These are phyloP conservation scores for Ondatra zibethicus DNA, from an alignment of 2,113 vertebrate genomes.

Conservation along the genomic window DNA sequence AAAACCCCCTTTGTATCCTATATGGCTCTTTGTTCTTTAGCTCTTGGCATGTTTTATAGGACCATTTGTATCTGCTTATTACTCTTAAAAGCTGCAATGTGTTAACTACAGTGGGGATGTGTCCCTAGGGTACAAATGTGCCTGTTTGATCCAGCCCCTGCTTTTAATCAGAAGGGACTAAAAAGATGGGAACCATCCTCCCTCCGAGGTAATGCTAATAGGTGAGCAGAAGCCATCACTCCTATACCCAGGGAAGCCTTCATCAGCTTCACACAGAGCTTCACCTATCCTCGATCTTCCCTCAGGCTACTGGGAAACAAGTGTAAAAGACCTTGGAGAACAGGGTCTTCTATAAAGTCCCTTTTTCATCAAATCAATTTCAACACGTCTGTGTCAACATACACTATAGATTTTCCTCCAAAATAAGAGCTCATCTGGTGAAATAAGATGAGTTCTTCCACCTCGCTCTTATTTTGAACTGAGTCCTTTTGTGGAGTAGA, in stretches of 20 bases:
- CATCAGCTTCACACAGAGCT: neutral
- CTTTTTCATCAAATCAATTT: neutral
- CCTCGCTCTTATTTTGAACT: neutral
- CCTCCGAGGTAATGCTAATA: neutral
- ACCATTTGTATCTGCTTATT: conserved; percentile 18
- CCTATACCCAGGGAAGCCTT: neutral
- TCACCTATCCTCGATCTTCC: neutral
- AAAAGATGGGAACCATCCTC: neutral
- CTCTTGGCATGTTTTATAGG: neutral
- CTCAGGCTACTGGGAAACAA: neutral
- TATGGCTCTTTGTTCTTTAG: neutral
- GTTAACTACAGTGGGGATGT: neutral
- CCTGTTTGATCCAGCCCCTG: neutral
- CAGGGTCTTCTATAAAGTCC: neutral
- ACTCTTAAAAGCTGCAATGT: neutral
- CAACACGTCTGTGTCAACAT: neutral
- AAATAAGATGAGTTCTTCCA: neutral
- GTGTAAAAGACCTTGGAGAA: neutral
- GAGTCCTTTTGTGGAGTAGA: neutral
- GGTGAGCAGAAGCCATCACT: neutral
- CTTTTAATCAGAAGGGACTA: neutral
- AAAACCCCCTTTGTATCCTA: neutral
- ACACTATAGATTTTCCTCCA: neutral
- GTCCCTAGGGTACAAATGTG: neutral
- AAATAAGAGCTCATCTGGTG: neutral